Evolutionary conservation across 2,113 vertebrate genomes (phyloP), one percentile per base, ranked within the genome.

Genomic region (Cephalopholis sonnerati): DNA sequence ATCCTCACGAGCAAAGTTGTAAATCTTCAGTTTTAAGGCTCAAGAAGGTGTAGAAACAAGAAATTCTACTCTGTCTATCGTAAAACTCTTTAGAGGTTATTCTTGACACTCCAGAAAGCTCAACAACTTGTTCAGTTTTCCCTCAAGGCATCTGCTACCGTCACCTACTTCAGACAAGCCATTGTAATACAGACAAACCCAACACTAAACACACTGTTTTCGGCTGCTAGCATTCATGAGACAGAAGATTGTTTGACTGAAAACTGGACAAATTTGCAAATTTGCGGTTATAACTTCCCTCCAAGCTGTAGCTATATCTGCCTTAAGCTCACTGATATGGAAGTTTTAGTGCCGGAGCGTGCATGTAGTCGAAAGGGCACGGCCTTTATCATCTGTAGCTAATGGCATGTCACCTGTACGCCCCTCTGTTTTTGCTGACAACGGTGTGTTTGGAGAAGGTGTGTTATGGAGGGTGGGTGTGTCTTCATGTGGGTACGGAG

Each of bases 381-480:
- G 36, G 25, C 79, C 55, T 25, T 82, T 86, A 73, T 77, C 50
- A 83, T 86, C 4, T 67, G 29, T 69, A 9, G 64, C 8, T 55
- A 29, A 70, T 83, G 78, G 75, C 67, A 91, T 85, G 86, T 81
- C 74, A 61, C 75, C 41, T 18, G 57, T 58, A 66, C 12, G 24
- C 58, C 36, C 73, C 57, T 89, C 48, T 87, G 86, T 92, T 92
- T 41, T 68, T 84, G 77, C 71, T 89, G 82, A 83, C 85, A 91
- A 84, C 46, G 36, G 39, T 53, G 54, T 95, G 94, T 93, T 94
- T 93, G 54, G 77, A 76, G 81, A 95, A 86, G 93, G 95, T 92
- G 93, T 94, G 94, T 77, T 79, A 48, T 36, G 50, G 54, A 32
- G 75, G 72, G 87, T 82, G 73, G 87, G 89, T 87, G 87, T 91